Base-by-base conservation (phyloP, 2,888 invertebrate genomes). In the Mechanitis messenoides region DNA sequence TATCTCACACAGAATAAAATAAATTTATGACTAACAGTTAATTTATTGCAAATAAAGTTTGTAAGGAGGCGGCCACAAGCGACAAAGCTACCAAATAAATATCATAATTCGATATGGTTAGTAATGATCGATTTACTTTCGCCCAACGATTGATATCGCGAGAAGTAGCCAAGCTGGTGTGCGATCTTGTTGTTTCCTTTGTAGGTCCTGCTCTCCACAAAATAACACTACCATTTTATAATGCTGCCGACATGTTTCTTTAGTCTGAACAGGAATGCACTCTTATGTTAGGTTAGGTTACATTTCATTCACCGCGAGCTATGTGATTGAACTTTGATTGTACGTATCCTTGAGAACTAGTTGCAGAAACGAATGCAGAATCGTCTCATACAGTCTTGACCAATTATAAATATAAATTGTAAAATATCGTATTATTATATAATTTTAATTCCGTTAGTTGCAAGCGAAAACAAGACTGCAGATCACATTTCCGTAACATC, bases 241-340 rank as follows among this genome's bases (percentile, higher is more conserved):
- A 66, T 71, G 72, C 68, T 64, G 66, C 55, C 58, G 58, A 62
- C 69, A 50, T 64, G 58, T 60, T 60, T 42, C 54, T 55, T 56
- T 55, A 58, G 66, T 57, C 28, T 59, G 63, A 64, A 57, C 67
- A 68, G 68, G 68, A 69, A 64, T 58, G 59, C 66, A 59, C 77
- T 74, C 61, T 71, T 63, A 58, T 64, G 72, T 74, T 79, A 67
- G 68, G 75, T 63, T 68, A 80, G 74, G 69, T 73, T 81, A 71
- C 71, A 77, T 81, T 87, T 86, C 84, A 87, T 87, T 88, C 83
- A 87, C 79, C 81, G 83, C 79, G 74, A 72, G 68, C 75, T 73
- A 79, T 78, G 87, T 86, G 87, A 86, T 77, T 88, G 86, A 87
- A 87, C 85, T 79, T 74, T 77, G 78, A 66, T 66, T 66, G 64